A percentile compares a stretch with the other conserved stretches of the same genome.
Evolutionary conservation across 2,888 invertebrate species (phyloP).

Genomic region (Macaria notata): DNA sequence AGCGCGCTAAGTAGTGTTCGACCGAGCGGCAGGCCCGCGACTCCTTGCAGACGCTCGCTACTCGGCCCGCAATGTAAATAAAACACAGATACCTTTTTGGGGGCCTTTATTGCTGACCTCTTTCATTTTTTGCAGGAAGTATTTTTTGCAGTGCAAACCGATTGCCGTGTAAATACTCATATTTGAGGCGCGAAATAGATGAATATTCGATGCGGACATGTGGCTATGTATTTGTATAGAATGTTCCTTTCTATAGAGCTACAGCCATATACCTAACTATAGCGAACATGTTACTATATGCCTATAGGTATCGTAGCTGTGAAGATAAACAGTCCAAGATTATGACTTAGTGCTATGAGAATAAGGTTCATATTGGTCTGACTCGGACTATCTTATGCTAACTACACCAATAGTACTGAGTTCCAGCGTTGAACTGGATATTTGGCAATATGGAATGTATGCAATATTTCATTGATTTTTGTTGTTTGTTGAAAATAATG

Average conservation of each 20-base stretch:
- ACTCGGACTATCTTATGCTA: constrained; percentile 41
- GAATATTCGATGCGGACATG: constrained; percentile 15
- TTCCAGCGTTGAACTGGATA: constrained; percentile 42
- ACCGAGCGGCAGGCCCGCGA: constrained; percentile 65
- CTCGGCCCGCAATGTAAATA: constrained; percentile 77
- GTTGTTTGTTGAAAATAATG: not conserved
- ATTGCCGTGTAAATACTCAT: constrained; percentile 36
- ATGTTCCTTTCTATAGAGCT: constrained; percentile 28
- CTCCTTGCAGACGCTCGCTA: constrained; percentile 60
- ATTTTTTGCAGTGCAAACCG: constrained; percentile 40
- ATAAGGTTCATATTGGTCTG: constrained; percentile 55
- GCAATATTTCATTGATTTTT: constrained; percentile 18
- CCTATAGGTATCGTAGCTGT: constrained; percentile 57
- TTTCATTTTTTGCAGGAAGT: constrained; percentile 47
- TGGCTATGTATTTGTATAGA: constrained; percentile 26
- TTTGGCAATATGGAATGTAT: constrained; percentile 43
- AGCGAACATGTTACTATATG: constrained; percentile 55
- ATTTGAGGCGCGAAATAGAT: constrained; percentile 12
- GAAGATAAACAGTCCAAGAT: constrained; percentile 46
- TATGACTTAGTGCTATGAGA: constrained; percentile 41
- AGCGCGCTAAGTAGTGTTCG: constrained; percentile 68
- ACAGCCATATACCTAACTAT: constrained; percentile 43
- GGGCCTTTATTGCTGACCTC: constrained; percentile 72
- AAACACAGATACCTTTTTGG: constrained; percentile 60
- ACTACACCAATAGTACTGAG: constrained; percentile 44